phyloP scores from a whole-genome alignment of 2,113 vertebrate genomes.

The Axis porcinus region DNA sequence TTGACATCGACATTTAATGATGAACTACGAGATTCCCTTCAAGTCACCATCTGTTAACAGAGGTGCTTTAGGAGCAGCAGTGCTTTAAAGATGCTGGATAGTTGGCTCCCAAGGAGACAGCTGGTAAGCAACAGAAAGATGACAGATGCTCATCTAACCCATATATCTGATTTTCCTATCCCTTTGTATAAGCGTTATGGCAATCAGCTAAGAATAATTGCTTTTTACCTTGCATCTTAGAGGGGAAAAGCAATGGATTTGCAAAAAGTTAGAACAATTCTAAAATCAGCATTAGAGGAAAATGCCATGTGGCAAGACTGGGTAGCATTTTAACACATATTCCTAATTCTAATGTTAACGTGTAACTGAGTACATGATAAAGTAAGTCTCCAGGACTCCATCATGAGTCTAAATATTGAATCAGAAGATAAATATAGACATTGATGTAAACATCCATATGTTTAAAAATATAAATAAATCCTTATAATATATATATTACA shows the following conservation, averaged over 20 bases:
- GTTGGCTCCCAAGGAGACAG: constrained; percentile 43
- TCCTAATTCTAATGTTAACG: constrained; percentile 6
- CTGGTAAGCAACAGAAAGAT: constrained; percentile 43
- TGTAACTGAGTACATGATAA: not conserved
- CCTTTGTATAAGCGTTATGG: constrained; percentile 9
- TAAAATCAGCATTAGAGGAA: constrained; percentile 5
- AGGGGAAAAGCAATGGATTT: not conserved
- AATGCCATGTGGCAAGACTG: not conserved
- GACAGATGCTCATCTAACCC: constrained; percentile 40
- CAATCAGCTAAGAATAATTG: constrained; percentile 54
- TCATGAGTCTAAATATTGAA: not conserved
- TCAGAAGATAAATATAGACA: not conserved
- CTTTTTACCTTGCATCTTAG: constrained; percentile 48
- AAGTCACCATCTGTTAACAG: constrained; percentile 56
- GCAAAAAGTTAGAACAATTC: not conserved
- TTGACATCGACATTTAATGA: constrained; percentile 58
- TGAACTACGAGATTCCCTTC: constrained; percentile 58
- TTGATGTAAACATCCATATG: not conserved
- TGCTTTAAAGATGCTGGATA: constrained; percentile 28
- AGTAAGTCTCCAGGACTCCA: not conserved
- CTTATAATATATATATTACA: too few species aligned
- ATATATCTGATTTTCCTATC: constrained; percentile 33
- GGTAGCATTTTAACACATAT: not conserved
- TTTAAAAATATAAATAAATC: too few species aligned
- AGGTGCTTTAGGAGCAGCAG: not conserved